A percentile compares a stretch with the other conserved stretches of the same genome.
These are phyloP conservation scores for Drosophila kanapiae DNA, from an alignment of 1,140 invertebrate genomes.

Conservation along the genomic window DNA sequence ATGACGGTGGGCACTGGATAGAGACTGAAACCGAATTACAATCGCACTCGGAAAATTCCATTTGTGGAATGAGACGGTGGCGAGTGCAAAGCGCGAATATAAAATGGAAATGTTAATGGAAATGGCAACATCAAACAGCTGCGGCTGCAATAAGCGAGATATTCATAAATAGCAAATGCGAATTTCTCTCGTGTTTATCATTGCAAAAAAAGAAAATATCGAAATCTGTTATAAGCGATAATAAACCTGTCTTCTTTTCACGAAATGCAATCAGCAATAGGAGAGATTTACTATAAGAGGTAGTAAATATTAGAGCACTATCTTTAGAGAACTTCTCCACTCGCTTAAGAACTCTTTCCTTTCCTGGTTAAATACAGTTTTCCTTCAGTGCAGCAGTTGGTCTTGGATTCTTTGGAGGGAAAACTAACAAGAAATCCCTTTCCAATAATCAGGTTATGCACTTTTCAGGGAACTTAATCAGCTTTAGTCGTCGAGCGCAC, in stretches of 20 bases:
- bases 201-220: background rate
- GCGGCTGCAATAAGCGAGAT: background rate
- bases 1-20: conserved; percentile 16
- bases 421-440: conserved; percentile 4
- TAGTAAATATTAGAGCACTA: background rate
- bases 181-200: conserved; percentile 5
- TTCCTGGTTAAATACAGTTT: background rate
- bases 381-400: conserved; percentile 2
- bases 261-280: conserved; percentile 5
- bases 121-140: conserved; percentile 41
- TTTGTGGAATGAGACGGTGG: conserved; percentile 24
- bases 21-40: conserved; percentile 23
- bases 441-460: conserved; percentile 15
- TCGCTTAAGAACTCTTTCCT: background rate
- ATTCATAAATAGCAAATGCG: conserved; percentile 3
- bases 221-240: background rate
- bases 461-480: conserved; percentile 30
- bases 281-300: background rate
- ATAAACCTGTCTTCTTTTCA: conserved; percentile 2
- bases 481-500: conserved; percentile 15
- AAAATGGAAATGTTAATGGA: conserved; percentile 33
- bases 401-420: background rate
- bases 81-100: conserved; percentile 14
- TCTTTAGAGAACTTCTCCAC: no score
- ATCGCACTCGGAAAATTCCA: conserved; percentile 25